Conservation (phyloP, 2,797 vertebrate genomes). For the Ambastaia sidthimunki region DNA sequence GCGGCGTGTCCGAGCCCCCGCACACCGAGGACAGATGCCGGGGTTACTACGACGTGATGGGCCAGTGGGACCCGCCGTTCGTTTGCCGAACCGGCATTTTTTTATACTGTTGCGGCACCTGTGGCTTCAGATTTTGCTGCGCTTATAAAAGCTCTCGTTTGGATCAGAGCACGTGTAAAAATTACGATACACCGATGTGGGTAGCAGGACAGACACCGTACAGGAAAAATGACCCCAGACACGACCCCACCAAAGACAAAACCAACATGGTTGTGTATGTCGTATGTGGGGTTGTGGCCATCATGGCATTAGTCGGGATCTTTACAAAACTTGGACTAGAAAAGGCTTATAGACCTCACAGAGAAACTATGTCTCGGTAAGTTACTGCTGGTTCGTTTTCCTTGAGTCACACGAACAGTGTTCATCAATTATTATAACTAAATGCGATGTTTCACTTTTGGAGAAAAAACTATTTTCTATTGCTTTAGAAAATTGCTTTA, state of each 20-base stretch:
- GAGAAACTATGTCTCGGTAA: conserved; percentile 97
- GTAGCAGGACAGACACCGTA: conserved; percentile 89
- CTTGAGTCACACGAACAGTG: not conserved
- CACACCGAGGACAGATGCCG: conserved; percentile 89
- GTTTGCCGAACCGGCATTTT: conserved; percentile 93
- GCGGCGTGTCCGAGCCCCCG: conserved; percentile 84
- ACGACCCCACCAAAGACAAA: conserved; percentile 94
- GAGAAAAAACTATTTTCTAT: too few species aligned
- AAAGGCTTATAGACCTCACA: conserved; percentile 94
- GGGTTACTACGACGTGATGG: conserved; percentile 99
- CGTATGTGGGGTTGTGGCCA: conserved; percentile 97
- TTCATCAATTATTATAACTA: not conserved
- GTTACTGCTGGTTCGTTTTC: conserved; percentile 44
- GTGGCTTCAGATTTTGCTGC: conserved; percentile 99
- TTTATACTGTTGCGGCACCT: conserved; percentile 98
- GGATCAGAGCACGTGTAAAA: conserved; percentile 94
- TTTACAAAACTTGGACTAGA: conserved; percentile 97
- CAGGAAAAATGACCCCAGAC: conserved; percentile 87
- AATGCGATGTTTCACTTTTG: not conserved
- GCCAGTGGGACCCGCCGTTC: conserved; percentile 97
- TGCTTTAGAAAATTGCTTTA: too few species aligned
- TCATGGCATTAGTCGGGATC: conserved; percentile 98
- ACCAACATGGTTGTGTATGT: conserved; percentile 98
- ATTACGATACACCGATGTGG: conserved; percentile 94
- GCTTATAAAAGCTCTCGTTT: conserved; percentile 89